phyloP scores from a whole-genome alignment of 2,888 invertebrate species.

The Dexiosoma caninum region DNA sequence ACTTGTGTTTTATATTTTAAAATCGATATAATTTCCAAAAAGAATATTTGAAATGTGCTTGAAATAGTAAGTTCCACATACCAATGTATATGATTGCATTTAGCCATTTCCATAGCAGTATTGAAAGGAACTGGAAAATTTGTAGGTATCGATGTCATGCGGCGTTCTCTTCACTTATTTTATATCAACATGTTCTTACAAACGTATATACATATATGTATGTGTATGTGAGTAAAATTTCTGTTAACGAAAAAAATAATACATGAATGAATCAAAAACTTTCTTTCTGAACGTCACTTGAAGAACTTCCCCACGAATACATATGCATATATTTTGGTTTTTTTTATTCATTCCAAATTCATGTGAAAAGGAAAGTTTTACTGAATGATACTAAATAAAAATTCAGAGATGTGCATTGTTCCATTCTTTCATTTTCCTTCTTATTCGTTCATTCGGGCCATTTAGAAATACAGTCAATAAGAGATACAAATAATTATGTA shows the following conservation, averaged over 20 bases:
- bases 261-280: background rate
- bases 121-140: too few relatives aligned
- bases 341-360: background rate
- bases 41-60: too few relatives aligned
- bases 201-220: background rate
- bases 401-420: background rate
- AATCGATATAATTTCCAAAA: too few relatives aligned
- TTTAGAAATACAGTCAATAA: conserved; percentile 10
- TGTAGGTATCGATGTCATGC: too few relatives aligned
- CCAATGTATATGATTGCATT: too few relatives aligned
- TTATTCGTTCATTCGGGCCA: background rate
- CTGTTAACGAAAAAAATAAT: background rate
- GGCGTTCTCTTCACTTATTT: too few relatives aligned
- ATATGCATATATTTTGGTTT: background rate
- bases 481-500: background rate
- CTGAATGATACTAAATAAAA: background rate
- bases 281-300: background rate
- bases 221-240: background rate
- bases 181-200: too few relatives aligned
- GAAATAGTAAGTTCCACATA: too few relatives aligned
- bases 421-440: background rate
- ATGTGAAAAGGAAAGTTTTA: conserved; percentile 45
- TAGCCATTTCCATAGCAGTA: too few relatives aligned
- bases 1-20: too few relatives aligned
- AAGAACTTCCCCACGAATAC: background rate